Evolutionary conservation across 2,797 vertebrate genomes (phyloP).

Genomic region (Acestrorhynchus altus): DNA sequence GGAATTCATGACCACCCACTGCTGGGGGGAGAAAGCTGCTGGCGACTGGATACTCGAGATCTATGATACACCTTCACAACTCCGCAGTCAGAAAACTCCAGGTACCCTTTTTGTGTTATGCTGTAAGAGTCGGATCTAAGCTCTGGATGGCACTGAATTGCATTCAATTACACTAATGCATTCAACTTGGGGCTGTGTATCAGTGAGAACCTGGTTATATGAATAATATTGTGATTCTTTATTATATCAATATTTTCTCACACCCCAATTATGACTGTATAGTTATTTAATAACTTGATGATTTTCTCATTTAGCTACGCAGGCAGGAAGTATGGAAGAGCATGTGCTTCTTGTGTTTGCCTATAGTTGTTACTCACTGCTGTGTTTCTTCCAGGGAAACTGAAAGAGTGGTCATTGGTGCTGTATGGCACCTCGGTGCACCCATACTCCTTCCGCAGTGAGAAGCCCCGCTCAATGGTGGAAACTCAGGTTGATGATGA

Average conservation of each 20-base stretch:
- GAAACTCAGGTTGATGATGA: conserved; percentile 74
- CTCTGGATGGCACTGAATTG: too few relatives aligned
- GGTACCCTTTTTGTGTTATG: conserved; percentile 73
- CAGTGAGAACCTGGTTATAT: too few relatives aligned
- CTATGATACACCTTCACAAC: conserved; percentile 95
- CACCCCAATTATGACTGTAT: too few relatives aligned
- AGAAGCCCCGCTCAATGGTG: conserved; percentile 84
- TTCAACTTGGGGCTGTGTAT: too few relatives aligned
- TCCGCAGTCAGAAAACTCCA: conserved; percentile 97
- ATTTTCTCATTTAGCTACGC: too few relatives aligned
- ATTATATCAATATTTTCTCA: too few relatives aligned
- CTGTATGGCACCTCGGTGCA: conserved; percentile 95
- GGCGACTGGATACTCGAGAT: conserved; percentile 98
- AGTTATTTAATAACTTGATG: too few relatives aligned
- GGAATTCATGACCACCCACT: conserved; percentile 99
- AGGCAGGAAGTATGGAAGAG: neutral
- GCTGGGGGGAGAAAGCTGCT: conserved; percentile 96
- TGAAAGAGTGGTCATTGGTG: conserved; percentile 98
- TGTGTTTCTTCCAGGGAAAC: conserved; percentile 83
- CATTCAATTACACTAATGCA: too few relatives aligned
- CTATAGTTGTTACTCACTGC: neutral
- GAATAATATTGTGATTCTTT: too few relatives aligned
- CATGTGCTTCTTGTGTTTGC: neutral
- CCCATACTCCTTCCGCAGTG: conserved; percentile 87
- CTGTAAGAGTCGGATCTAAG: too few relatives aligned